phyloP scores from a whole-genome alignment of 2,113 vertebrate species.

The Apodemus speciosus region DNA sequence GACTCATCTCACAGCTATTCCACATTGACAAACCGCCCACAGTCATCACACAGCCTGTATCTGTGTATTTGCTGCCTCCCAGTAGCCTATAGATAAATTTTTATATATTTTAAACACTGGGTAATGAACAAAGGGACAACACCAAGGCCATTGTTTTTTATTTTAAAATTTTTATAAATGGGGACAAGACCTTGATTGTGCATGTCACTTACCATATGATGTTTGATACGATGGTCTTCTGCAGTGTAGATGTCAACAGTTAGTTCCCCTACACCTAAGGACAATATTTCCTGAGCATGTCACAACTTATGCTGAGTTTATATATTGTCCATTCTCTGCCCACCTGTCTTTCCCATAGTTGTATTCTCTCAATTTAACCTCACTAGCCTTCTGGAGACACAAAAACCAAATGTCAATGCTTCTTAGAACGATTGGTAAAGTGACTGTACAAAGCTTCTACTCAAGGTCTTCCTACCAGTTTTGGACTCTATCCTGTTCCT shows the following conservation, averaged over 20 bases:
- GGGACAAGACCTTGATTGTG: not conserved
- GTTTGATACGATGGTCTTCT: not conserved
- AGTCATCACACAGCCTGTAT: not conserved
- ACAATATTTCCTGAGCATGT: not conserved
- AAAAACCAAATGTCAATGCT: not conserved
- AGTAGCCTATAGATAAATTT: not conserved
- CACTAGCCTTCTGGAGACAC: not conserved
- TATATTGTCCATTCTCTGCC: not conserved
- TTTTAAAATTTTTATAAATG: not conserved
- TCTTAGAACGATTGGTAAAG: not conserved
- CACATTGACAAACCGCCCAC: not conserved
- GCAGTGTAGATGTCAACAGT: not conserved
- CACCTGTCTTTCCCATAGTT: not conserved
- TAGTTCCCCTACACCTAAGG: not conserved
- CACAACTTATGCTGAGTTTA: not conserved
- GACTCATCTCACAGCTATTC: not conserved
- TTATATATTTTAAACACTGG: not conserved
- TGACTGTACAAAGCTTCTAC: not conserved
- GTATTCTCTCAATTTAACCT: not conserved
- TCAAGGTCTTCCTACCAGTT: not conserved
- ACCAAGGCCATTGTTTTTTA: not conserved
- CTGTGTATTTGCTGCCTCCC: not conserved
- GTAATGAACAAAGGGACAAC: not conserved
- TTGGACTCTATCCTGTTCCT: not conserved
- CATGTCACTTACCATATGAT: too few relatives aligned